Conservation (phyloP, 2,797 vertebrate genomes). For the Meda fulgida region DNA sequence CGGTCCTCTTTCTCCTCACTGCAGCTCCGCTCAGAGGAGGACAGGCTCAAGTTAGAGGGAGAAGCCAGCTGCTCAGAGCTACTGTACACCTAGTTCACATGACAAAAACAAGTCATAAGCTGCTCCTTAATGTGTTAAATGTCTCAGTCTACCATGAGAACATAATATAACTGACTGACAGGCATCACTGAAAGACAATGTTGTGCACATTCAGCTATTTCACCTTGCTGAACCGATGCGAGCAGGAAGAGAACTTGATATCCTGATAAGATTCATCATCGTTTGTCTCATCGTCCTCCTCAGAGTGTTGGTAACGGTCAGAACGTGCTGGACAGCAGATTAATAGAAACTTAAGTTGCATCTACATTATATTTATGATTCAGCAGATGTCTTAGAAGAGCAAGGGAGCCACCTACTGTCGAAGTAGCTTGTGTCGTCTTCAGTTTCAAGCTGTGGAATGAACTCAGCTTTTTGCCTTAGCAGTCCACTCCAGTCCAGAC, state of each 20-base stretch:
- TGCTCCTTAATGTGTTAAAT: neutral
- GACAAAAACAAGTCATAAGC: constrained; percentile 10
- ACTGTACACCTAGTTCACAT: constrained; percentile 89
- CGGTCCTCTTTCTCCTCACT: constrained; percentile 90
- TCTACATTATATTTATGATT: neutral
- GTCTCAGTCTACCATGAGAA: neutral
- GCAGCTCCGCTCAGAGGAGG: constrained; percentile 88
- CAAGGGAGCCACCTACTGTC: constrained; percentile 84
- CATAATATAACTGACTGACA: neutral
- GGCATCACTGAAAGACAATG: neutral
- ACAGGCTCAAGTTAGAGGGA: constrained; percentile 82
- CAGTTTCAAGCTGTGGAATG: constrained; percentile 93
- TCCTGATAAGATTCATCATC: constrained; percentile 93
- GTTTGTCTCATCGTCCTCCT: constrained; percentile 92
- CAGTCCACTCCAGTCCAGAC: constrained; percentile 94
- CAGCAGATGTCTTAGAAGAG: neutral
- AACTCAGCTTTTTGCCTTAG: constrained; percentile 96
- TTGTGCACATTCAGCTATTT: neutral
- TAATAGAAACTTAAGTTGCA: constrained; percentile 14
- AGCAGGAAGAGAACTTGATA: constrained; percentile 96
- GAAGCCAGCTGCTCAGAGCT: constrained; percentile 93
- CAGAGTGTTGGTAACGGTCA: constrained; percentile 92
- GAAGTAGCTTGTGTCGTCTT: constrained; percentile 98
- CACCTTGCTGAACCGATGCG: constrained; percentile 98
- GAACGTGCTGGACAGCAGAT: constrained; percentile 83